Evolutionary conservation across 2,113 vertebrate species (phyloP).

Genomic region (Clupea harengus): DNA sequence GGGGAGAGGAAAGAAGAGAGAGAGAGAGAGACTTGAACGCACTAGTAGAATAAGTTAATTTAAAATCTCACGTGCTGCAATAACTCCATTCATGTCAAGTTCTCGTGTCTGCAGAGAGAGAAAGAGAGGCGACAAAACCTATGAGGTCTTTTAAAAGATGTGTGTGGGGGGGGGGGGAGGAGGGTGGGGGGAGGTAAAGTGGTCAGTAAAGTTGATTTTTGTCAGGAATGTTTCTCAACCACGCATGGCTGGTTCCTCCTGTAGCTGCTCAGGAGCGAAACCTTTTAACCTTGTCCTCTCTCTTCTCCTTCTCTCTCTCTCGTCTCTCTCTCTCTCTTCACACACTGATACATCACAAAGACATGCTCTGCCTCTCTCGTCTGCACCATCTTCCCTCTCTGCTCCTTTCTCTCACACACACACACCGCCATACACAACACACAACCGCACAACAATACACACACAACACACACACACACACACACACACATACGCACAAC

Average conservation of each 20-base stretch:
- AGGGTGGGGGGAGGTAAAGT: not conserved
- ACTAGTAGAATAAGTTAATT: not conserved
- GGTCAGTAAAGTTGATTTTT: conserved; percentile 9
- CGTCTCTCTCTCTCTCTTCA: not conserved
- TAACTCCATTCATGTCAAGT: not conserved
- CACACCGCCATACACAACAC: too few species aligned
- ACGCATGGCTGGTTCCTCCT: not conserved
- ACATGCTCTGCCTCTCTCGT: not conserved
- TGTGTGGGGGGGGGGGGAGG: too few species aligned
- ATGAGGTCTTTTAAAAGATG: conserved; percentile 18
- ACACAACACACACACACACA: too few species aligned
- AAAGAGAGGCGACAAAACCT: not conserved
- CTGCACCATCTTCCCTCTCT: too few species aligned
- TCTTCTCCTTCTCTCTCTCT: not conserved
- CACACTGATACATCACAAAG: not conserved
- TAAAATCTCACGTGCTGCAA: not conserved
- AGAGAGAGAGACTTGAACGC: not conserved
- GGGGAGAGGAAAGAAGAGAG: not conserved
- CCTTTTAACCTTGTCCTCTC: conserved; percentile 1
- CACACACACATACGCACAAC: too few species aligned
- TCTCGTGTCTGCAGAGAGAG: not conserved
- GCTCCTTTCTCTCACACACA: too few species aligned
- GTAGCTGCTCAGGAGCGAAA: conserved; percentile 14
- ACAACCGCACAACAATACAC: too few species aligned
- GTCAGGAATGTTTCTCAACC: not conserved